Percentiles rank a stretch among this genome's conserved stretches.
Evolutionary conservation across 2,797 vertebrate genomes (phyloP).

Genomic region (Poeciliopsis turneri): DNA sequence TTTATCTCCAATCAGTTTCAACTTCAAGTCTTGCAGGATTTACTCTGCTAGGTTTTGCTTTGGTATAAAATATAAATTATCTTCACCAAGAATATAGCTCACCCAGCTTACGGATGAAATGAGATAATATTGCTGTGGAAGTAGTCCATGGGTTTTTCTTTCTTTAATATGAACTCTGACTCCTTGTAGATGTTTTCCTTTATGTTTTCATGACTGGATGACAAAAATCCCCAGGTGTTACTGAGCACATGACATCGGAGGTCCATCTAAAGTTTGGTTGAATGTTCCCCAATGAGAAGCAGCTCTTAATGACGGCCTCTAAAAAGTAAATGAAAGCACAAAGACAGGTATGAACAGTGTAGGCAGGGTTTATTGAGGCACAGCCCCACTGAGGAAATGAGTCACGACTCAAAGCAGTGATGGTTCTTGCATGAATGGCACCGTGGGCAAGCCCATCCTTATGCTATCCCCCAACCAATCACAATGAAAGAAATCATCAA

Average conservation of each 20-base stretch:
- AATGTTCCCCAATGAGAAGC: background rate
- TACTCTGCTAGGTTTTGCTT: background rate
- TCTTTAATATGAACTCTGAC: background rate
- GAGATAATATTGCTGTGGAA: background rate
- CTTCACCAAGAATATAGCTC: background rate
- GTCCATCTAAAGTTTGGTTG: background rate
- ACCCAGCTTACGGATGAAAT: background rate
- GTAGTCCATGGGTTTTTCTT: background rate
- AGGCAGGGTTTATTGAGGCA: background rate
- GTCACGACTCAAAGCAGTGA: background rate
- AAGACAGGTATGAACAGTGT: background rate
- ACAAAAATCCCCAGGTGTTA: background rate
- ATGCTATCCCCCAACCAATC: too few relatives aligned
- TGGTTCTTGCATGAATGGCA: background rate
- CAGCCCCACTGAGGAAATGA: background rate
- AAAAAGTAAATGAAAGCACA: background rate
- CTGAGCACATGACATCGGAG: background rate
- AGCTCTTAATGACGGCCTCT: background rate
- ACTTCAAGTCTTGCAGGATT: conserved; percentile 2
- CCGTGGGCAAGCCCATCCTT: too few relatives aligned
- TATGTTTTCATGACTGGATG: background rate
- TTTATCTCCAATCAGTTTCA: conserved; percentile 9
- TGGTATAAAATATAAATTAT: background rate
- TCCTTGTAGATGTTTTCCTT: background rate
- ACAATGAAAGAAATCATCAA: background rate